phyloP scores from a whole-genome alignment of 2,113 vertebrate species.

The human (Homo sapiens) region DNA sequence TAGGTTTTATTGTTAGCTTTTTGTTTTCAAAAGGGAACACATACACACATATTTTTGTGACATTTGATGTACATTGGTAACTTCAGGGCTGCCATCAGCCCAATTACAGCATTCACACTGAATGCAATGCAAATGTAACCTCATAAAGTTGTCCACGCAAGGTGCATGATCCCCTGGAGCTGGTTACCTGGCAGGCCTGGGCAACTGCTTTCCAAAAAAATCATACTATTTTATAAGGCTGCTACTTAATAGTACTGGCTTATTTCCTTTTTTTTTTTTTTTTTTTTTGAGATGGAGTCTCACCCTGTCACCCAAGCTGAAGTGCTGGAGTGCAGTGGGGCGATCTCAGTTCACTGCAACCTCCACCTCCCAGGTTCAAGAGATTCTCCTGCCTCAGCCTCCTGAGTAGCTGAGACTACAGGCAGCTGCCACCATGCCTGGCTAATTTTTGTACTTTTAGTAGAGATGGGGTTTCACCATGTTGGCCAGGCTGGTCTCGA shows the following conservation, averaged over 20 bases:
- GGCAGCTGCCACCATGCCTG: too few relatives aligned
- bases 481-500: too few relatives aligned
- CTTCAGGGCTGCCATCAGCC: not conserved
- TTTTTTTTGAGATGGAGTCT: too few relatives aligned
- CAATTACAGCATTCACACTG: not conserved
- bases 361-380: too few relatives aligned
- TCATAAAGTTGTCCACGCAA: not conserved
- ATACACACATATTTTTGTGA: not conserved
- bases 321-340: too few relatives aligned
- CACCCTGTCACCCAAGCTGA: too few relatives aligned
- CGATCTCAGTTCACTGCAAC: too few relatives aligned
- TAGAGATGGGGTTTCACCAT: too few relatives aligned
- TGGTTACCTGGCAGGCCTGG: too few relatives aligned
- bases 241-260: not conserved
- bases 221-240: not conserved
- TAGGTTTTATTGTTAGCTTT: not conserved
- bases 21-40: not conserved
- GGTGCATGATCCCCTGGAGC: rapidly evolving
- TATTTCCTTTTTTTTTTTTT: not conserved
- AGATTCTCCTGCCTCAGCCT: too few relatives aligned
- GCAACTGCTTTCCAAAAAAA: not conserved
- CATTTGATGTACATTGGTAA: not conserved
- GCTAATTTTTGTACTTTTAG: too few relatives aligned
- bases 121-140: not conserved
- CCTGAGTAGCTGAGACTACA: too few relatives aligned